Evolutionary conservation across 2,888 invertebrate species (phyloP).

Genomic region (Tipula unca): DNA sequence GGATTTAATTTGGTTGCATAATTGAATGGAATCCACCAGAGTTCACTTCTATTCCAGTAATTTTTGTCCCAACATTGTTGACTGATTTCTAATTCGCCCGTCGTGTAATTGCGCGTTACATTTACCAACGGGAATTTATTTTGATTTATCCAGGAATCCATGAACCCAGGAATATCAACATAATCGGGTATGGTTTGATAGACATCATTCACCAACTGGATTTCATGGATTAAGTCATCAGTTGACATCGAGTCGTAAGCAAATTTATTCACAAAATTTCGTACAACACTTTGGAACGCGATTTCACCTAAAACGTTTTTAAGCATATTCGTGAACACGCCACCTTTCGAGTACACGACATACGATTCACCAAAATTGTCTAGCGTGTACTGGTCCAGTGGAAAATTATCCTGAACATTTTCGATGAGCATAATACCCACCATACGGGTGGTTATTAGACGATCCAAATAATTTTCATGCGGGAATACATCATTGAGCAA

Average conservation of each 20-base stretch:
- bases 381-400: too few species aligned
- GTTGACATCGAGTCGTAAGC: not conserved
- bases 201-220: not conserved
- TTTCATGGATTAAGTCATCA: not conserved
- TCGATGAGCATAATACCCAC: not conserved
- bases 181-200: not conserved
- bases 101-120: not conserved
- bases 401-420: too few species aligned
- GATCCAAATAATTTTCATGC: not conserved
- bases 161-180: not conserved
- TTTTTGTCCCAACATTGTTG: too few species aligned
- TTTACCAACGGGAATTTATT: not conserved
- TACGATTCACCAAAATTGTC: not conserved
- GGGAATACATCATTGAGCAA: constrained; percentile 44
- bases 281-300: not conserved
- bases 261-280: not conserved
- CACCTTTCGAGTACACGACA: too few species aligned
- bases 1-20: not conserved
- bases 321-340: not conserved
- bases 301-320: not conserved
- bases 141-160: not conserved
- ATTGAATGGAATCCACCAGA: not conserved
- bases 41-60: too few species aligned
- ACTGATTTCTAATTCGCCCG: not conserved
- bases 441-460: not conserved